Conservation (phyloP, 2,888 invertebrate genomes). For the Epirrita christyi region DNA sequence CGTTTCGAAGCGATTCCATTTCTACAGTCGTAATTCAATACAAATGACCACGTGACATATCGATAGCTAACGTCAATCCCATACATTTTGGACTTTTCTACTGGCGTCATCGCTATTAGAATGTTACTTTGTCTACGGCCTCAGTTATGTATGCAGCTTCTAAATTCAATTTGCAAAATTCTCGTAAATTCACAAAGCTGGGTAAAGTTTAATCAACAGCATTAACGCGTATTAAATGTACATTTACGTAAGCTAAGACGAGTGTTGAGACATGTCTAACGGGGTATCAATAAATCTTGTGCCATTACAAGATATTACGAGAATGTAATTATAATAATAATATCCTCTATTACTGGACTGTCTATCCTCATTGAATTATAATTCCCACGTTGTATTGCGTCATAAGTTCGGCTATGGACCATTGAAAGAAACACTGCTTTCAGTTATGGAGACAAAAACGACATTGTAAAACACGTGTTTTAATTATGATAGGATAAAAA, state of each 20-base stretch:
- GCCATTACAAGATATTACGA: slow-evolving; percentile 51
- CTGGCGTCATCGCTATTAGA: too few species aligned
- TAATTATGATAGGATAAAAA: slow-evolving; percentile 20
- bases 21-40: too few species aligned
- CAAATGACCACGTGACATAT: too few species aligned
- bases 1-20: too few species aligned
- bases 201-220: slow-evolving; percentile 9
- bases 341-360: slow-evolving; percentile 42
- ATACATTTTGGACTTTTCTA: too few species aligned
- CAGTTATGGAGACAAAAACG: slow-evolving; percentile 45
- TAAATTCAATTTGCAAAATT: slow-evolving; percentile 7
- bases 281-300: slow-evolving; percentile 32
- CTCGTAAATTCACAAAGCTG: slow-evolving; percentile 1
- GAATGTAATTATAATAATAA: slow-evolving; percentile 53
- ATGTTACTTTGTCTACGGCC: too few species aligned
- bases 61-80: too few species aligned
- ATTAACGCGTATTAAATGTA: slow-evolving; percentile 6
- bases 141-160: too few species aligned
- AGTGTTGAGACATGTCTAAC: slow-evolving; percentile 23
- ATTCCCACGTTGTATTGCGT: slow-evolving; percentile 72
- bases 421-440: slow-evolving; percentile 58
- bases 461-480: slow-evolving; percentile 60
- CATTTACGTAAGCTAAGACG: slow-evolving; percentile 27
- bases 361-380: slow-evolving; percentile 53
- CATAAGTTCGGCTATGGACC: slow-evolving; percentile 63